Base-by-base conservation (phyloP, 2,113 vertebrate genomes). In the Poecilia latipinna region DNA sequence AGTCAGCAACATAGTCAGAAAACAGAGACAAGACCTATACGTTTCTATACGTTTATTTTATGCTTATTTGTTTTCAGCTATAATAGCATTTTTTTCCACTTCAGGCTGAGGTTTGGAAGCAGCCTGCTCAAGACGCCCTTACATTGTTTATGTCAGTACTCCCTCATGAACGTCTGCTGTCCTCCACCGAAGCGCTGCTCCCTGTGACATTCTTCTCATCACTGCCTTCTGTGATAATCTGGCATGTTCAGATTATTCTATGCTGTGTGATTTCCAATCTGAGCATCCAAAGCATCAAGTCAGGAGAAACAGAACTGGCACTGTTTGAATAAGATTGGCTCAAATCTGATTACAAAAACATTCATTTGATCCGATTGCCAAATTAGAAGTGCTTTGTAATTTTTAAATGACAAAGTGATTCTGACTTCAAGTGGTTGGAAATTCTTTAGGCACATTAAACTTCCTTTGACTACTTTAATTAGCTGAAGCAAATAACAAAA, bases 401-500 rank as follows among this genome's bases (percentile, higher is more conserved):
- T 68, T 19, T 8, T 26, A 42, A 26, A 64, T 1, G n/a, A 15
- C 1, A 44, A 67, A 67, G 42, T 67, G 28, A 42, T 32, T 69
- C 24, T 19, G 19, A 24, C 29, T 54, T 51, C 19, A n/a, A 48
- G 13, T 10, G 12, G 17, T 31, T 48, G 29, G 31, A 67, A 67
- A 65, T 39, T 12, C 37, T 67, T 67, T 48, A 19, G n/a, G 8
- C 44, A 67, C 17, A 29, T n/a, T 29, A 8, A 44, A 67, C n/a
- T 37, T 66, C 28, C 29, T 77, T 62, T 70, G 28, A 60, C 61
- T 39, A 42, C 11, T 76, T 61, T 37, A n/a, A 28, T 39, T 24
- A 19, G 48, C 26, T 51, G 17, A 51, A 68, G 42, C 65, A 67
- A 48, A 44, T 67, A 32, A 60, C 31, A 68, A 35, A 61, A 79